Evolutionary conservation across 2,113 vertebrate species (phyloP).

Genomic region (Anguilla rostrata): DNA sequence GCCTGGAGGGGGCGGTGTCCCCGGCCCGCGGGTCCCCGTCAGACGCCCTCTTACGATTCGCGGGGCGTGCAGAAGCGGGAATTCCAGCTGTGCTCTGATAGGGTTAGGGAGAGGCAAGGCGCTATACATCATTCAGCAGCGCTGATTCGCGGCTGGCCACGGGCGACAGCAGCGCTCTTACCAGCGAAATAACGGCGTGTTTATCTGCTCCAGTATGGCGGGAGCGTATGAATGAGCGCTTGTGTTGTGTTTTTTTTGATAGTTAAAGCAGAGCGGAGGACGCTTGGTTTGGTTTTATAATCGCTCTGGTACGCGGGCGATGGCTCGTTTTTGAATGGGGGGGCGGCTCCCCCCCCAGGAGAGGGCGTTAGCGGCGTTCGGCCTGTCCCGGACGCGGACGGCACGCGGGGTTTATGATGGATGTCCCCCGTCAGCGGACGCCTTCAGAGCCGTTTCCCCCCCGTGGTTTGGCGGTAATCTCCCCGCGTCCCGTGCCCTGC

Average conservation of each 20-base stretch:
- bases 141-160: background rate
- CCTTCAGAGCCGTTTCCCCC: background rate
- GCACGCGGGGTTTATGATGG: background rate
- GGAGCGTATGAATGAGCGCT: background rate
- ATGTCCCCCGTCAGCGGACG: background rate
- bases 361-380: too few relatives aligned
- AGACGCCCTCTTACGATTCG: background rate
- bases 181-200: background rate
- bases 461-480: background rate
- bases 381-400: background rate
- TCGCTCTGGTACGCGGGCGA: background rate
- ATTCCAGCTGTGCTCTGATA: background rate
- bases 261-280: too few relatives aligned
- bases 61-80: too few relatives aligned
- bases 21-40: too few relatives aligned
- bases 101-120: background rate
- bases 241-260: too few relatives aligned
- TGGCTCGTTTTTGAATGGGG: background rate
- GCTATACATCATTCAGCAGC: background rate
- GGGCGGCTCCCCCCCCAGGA: too few relatives aligned
- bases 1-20: background rate
- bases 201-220: background rate
- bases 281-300: too few relatives aligned
- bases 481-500: background rate
- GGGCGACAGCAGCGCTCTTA: slow-evolving; percentile 1